Evolutionary conservation across 1,140 invertebrate genomes (phyloP).

Genomic region (Saxidomus purpurata): DNA sequence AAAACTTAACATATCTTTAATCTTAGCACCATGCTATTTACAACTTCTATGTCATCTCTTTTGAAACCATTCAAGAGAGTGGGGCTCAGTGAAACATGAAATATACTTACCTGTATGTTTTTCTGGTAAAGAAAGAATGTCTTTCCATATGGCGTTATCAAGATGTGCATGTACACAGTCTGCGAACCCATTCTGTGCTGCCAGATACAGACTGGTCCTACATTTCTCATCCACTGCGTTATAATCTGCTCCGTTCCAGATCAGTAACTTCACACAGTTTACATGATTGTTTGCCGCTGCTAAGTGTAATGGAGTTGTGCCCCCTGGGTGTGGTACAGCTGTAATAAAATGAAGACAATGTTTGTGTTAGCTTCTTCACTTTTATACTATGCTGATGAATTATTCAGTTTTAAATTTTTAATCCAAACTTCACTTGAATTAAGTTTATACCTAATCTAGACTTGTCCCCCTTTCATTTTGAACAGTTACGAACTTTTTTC

Average conservation of each 20-base stretch:
- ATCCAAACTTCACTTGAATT: no score
- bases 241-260: conserved; percentile 83
- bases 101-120: conserved; percentile 75
- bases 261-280: conserved; percentile 81
- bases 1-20: no score
- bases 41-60: no score
- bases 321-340: conserved; percentile 81
- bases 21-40: no score
- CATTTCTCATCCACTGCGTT: conserved; percentile 85
- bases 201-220: conserved; percentile 83
- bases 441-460: no score
- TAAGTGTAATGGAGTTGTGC: conserved; percentile 81
- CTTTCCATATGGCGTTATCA: conserved; percentile 84
- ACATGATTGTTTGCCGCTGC: conserved; percentile 79
- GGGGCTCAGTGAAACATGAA: no score
- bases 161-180: conserved; percentile 82
- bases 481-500: no score
- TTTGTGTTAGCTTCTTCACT: no score
- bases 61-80: no score
- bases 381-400: no score
- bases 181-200: conserved; percentile 77
- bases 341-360: conserved; percentile 33
- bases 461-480: no score
- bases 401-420: no score
- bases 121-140: conserved; percentile 84